A percentile compares a stretch with the other conserved stretches of the same genome.
Evolutionary conservation across 2,888 invertebrate genomes (phyloP).

Genomic region (Itoplectis maculator): DNA sequence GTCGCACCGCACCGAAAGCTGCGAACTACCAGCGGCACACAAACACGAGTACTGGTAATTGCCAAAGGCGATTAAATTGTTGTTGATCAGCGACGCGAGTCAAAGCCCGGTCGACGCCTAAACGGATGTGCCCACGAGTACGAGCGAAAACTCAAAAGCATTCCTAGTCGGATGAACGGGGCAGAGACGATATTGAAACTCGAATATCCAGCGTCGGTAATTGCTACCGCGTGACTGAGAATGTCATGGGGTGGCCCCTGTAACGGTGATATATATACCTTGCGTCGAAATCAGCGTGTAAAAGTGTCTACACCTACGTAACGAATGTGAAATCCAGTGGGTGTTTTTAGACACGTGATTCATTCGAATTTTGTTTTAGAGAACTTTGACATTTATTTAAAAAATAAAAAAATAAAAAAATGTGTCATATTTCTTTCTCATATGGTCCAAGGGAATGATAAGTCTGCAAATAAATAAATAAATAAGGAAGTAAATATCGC

Average conservation of each 20-base stretch:
- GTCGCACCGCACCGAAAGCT: constrained; percentile 4
- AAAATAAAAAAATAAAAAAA: no score
- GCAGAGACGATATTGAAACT: constrained; percentile 82
- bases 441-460: no score
- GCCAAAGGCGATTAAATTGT: constrained; percentile 36
- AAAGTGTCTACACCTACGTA: no score
- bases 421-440: no score
- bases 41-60: background rate
- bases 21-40: background rate
- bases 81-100: constrained; percentile 13
- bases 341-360: no score
- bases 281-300: no score
- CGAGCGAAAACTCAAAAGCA: constrained; percentile 77
- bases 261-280: constrained; percentile 47
- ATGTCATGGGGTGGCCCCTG: constrained; percentile 33
- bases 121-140: background rate
- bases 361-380: no score
- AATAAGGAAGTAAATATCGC: no score
- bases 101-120: background rate
- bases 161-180: constrained; percentile 80
- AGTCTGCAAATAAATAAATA: no score
- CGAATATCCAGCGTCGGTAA: constrained; percentile 71
- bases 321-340: no score
- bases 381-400: no score
- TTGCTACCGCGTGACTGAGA: constrained; percentile 64